Conservation (phyloP, 2,888 invertebrate species). For the Chaetogeoica ovagalla region DNA sequence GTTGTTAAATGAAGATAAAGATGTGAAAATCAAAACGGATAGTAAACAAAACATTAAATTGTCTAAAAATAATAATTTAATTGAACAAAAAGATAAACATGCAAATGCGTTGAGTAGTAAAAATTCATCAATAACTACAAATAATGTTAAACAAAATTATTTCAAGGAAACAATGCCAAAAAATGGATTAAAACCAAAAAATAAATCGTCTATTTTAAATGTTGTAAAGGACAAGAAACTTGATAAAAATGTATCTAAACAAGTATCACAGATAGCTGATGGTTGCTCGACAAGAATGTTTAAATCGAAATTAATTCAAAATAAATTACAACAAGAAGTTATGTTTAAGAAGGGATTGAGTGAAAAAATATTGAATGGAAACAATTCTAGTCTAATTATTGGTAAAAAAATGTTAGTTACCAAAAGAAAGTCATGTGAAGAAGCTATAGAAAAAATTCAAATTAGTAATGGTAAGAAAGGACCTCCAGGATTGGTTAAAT, state of each 20-base stretch:
- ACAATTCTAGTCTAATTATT: background rate
- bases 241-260: background rate
- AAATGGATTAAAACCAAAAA: background rate
- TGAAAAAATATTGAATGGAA: conserved; percentile 8
- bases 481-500: background rate
- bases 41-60: background rate
- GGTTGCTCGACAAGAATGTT: background rate
- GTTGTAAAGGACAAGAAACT: background rate
- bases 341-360: background rate
- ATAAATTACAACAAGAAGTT: conserved; percentile 10
- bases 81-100: background rate
- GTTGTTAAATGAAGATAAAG: background rate
- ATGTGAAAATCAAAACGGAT: background rate
- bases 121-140: background rate
- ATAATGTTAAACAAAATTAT: background rate
- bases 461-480: background rate
- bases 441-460: background rate
- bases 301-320: conserved; percentile 4
- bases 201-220: conserved; percentile 1
- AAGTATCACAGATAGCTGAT: conserved; percentile 5
- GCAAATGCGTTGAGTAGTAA: background rate
- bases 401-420: background rate
- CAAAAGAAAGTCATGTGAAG: background rate
- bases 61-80: background rate
- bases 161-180: background rate